Base-by-base conservation (phyloP, 2,888 invertebrate species). In the Tolmerus cingulatus region DNA sequence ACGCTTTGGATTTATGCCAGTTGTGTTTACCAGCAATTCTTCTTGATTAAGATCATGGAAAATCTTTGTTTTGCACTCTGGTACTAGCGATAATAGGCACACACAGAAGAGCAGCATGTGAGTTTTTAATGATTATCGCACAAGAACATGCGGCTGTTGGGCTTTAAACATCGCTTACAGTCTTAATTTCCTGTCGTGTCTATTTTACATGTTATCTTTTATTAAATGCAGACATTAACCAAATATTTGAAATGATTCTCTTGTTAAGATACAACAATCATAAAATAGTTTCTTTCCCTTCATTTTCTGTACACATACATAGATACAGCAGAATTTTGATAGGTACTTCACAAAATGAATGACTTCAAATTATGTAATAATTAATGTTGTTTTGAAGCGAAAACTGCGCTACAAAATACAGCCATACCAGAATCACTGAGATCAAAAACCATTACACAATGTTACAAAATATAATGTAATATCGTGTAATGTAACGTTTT, bases 11-110 rank as follows among this genome's bases (percentile, higher is more conserved):
- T 84, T 84, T 84, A 84, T 84, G 82, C 82, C 66, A 66, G 55
- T 84, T 57, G 66, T 84, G 82, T 84, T 84, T 84, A 84, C 82
- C 66, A 84, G 66, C 82, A 84, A 84, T 84, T 84, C 82, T 84
- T 84, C 82, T 84, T 84, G 82, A 84, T 84, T 84, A 66, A 84
- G 66, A 66, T 84, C 40, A 66, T 3, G 40, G 82, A 37, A 84
- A 84, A 84, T 84, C 82, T 84, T 66, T 84, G 82, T 37, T 84
- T 66, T 66, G 57, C 82, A 40, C 37, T 84, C 12, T 66, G 27
- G 66, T 23, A 66, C 66, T 3, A 8, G 19, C 34, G 40, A 37
- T 37, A 37, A 76, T 76, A 76, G 37, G 40, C 76, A 76, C 76
- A 77, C 16, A 77, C 27, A 23, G n/a, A 77, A 8, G 12, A 12